These are phyloP conservation scores for Clupea harengus DNA, from an alignment of 2,113 vertebrate genomes.

Conservation along the genomic window DNA sequence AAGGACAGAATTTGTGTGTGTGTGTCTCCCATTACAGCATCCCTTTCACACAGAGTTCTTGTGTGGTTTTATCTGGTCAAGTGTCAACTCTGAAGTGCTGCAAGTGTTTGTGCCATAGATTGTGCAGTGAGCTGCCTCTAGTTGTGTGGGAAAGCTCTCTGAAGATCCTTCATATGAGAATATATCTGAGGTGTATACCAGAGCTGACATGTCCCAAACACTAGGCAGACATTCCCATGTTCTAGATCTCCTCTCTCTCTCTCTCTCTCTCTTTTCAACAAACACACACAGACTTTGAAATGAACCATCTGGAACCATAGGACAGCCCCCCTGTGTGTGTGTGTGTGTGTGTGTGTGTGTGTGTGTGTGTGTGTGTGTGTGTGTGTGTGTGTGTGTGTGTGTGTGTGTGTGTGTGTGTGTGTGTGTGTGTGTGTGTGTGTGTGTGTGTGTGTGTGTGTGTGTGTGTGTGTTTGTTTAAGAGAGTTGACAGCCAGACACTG, in stretches of 20 bases:
- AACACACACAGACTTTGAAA: slow-evolving; percentile 18
- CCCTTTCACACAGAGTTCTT: neutral
- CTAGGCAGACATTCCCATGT: neutral
- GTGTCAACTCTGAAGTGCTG: neutral
- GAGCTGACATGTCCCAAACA: neutral
- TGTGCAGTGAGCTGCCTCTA: too few species aligned
- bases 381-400: too few species aligned
- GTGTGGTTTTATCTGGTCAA: neutral
- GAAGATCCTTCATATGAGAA: neutral
- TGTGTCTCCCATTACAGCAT: too few species aligned
- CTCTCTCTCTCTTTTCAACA: neutral
- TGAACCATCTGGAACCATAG: neutral
- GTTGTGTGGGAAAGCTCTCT: neutral
- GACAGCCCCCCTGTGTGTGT: too few species aligned
- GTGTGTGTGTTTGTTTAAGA: slow-evolving; percentile 10
- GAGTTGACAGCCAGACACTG: too few species aligned
- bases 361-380: too few species aligned
- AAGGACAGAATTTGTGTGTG: neutral
- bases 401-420: too few species aligned
- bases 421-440: too few species aligned
- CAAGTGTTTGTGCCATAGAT: neutral
- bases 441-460: slow-evolving; percentile 26
- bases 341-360: too few species aligned
- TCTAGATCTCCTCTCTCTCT: neutral
- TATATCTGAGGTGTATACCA: neutral